Evolutionary conservation across 2,797 vertebrate species (phyloP), one percentile per base, ranked within the genome.

Genomic region (Hephaestus fuliginosus): DNA sequence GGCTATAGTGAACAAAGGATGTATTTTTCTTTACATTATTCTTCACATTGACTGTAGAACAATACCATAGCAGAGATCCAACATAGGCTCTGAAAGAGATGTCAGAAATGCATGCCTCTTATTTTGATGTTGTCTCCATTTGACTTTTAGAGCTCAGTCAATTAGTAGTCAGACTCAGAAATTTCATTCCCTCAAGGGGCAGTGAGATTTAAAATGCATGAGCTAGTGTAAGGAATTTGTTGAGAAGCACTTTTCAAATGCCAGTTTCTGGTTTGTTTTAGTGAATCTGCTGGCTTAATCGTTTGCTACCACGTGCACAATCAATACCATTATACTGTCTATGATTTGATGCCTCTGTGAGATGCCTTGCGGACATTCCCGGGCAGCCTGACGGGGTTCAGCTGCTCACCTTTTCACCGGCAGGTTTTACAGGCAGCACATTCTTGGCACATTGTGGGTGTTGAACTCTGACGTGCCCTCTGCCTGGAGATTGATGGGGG

Each of bases 381-480:
- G 55, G n/a, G 18, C 17, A 25, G 30, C 25, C 13, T 39, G 53
- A 63, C 20, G 0, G 18, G 8, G 20, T 69, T 76, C 25, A 52
- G 62, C 46, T 13, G 53, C 22, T 70, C 51, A 57, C 55, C 18
- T 72, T 79, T 62, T 72, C 18, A 9, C 53, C 4, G 8, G 51
- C 65, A 71, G 55, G 57, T 81, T 81, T 81, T 52, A 66, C 64
- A 58, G 64, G 60, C 55, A 72, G 69, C 64, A 71, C 76, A 74
- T 81, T 89, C 74, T 87, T 88, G 90, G 81, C 69, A 90, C 69
- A 61, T 20, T 46, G 70, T 8, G 46, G 72, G 25, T 64, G 74
- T 67, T 89, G 66, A 88, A 70, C 84, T 84, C 82, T 84, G 87
- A 89, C 51, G 51, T 86, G 57, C 58, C 74, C 71, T 84, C 74